Evolutionary conservation across 2,797 vertebrate species (phyloP), one percentile per base, ranked within the genome.

Genomic region (Sciaenops ocellatus): DNA sequence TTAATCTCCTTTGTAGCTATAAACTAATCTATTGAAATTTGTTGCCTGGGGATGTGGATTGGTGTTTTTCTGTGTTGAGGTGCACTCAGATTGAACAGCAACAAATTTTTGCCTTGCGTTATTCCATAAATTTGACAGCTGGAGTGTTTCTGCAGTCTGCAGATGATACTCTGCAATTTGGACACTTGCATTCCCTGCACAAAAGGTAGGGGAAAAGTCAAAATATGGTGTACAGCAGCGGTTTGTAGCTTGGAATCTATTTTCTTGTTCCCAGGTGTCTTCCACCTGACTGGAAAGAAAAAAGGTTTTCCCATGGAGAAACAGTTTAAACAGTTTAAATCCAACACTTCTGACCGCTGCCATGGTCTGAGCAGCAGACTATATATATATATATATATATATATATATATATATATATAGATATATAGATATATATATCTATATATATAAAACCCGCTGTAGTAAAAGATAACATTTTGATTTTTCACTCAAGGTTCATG

Each of bases 41-140:
- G 80, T 77, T 69, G 46, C 57, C 42, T 50, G 41, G 20, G 50
- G 22, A 55, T 68, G 46, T 62, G 54, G 56, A 57, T 57, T 24
- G 5, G 50, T 73, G 47, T 73, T 73, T 73, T 76, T 73, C 64
- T 74, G 55, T 75, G 66, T 82, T 61, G 20, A 68, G 50, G 68
- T 72, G 62, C 15, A 24, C 26, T 80, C 34, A 65, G 81, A 81
- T 12, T 63, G 28, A 79, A 77, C 0, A 28, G 7, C 15, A 65
- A 73, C 11, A 3, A 48, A 57, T 30, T 47, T 68, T 69, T 54
- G 2, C 15, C 13, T 61, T 18, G 16, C 5, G 1, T 47, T 59
- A 41, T 38, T 51, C 10, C 42, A 15, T 24, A 24, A 60, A 52
- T 44, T 18, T 34, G 47, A 38, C 15, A 4, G 5, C 15, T 55